Conservation (phyloP, 2,888 invertebrate genomes). For the Coremacera marginata region DNA sequence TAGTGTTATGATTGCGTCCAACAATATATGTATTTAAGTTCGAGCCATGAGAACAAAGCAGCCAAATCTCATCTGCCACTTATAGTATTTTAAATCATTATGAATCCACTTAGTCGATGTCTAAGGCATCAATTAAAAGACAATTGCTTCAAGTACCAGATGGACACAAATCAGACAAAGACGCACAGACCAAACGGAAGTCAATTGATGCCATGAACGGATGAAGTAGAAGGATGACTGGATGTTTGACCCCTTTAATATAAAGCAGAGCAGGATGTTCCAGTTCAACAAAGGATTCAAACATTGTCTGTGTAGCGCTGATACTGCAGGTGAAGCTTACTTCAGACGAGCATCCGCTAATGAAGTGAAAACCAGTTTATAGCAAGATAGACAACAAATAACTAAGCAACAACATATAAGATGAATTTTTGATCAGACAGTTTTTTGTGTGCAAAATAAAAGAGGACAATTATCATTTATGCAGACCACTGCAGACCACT, state of each 20-base stretch:
- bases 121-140: constrained; percentile 8
- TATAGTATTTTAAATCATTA: too few relatives aligned
- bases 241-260: constrained; percentile 30
- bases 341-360: constrained; percentile 3
- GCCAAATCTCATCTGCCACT: constrained; percentile 12
- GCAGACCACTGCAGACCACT: not conserved
- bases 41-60: not conserved
- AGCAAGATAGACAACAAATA: not conserved
- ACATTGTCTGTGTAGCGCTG: not conserved
- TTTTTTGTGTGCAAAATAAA: not conserved
- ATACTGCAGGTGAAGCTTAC: not conserved
- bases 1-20: too few relatives aligned
- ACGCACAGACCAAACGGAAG: constrained; percentile 25
- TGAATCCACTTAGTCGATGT: not conserved
- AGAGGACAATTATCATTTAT: not conserved
- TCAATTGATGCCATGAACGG: constrained; percentile 13
- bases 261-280: constrained; percentile 18
- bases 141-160: constrained; percentile 9
- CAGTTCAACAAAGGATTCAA: constrained; percentile 12
- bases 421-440: not conserved
- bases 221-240: constrained; percentile 5
- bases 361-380: not conserved
- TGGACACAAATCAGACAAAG: constrained; percentile 25
- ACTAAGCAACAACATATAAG: not conserved
- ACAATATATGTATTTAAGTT: too few relatives aligned